Base-by-base conservation (phyloP, 2,888 invertebrate species). In the Escarpia spicata region DNA sequence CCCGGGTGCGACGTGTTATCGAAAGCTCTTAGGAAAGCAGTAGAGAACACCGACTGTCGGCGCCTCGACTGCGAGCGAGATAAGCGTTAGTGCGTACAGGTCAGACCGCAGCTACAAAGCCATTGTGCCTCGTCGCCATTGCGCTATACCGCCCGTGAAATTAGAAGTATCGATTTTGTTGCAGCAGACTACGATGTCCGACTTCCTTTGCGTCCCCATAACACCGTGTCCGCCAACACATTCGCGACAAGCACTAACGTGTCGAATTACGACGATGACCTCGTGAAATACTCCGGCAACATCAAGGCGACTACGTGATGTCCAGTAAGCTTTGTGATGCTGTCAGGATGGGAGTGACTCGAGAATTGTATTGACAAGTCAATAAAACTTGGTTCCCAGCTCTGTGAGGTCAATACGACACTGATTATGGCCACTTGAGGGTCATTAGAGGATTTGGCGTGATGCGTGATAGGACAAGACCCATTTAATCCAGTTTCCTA, bases 271-370 rank as follows among this genome's bases (percentile, higher is more conserved):
- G 19, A 8, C 75, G 6, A 8, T 19, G 19, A 75, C 19, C 19
- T n/a, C 3, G n/a, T 19, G 75, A 75, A 75, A 75, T n/a, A 75
- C 26, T 52, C 75, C 75, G 19, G 19, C 19, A 75, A 75, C n/a
- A 75, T 75, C 75, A 75, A 75, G 26, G n/a, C 75, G 75, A 75
- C 75, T 75, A 75, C n/a, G 75, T 75, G 75, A 75, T 75, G 75
- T 26, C 75, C 19, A 75, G 75, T 75, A 26, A 75, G 75, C 75
- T 9, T 15, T 52, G 52, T 52, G 52, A 52, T 2, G 9, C 3
- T 26, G 75, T 26, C 75, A n/a, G 6, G 75, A 19, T 12, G 75
- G n/a, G 75, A 75, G n/a, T 75, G 75, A 75, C 75, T 75, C 75
- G 75, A 6, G 75, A 19, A 75, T 26, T 75, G 6, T 75, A 15